Conservation (phyloP, 2,888 invertebrate genomes). For the Cephus rjabovi region DNA sequence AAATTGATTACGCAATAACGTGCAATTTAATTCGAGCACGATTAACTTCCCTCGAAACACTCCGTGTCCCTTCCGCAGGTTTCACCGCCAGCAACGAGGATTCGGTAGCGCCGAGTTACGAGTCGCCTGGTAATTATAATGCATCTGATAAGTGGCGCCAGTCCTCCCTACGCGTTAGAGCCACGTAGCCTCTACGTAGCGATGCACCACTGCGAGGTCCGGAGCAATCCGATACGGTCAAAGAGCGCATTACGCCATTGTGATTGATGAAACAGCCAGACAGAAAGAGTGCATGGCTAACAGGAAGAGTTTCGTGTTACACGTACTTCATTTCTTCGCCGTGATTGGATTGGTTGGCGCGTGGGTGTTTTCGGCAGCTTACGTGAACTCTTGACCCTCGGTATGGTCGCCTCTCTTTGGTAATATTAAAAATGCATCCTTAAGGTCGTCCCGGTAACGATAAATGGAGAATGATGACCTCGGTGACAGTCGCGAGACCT, state of each 20-base stretch:
- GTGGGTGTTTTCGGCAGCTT: conserved; percentile 4
- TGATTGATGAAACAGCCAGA: conserved; percentile 3
- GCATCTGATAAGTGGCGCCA: conserved; percentile 8
- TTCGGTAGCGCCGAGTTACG: conserved; percentile 2
- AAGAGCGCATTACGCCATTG: conserved; percentile 9
- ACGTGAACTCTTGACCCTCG: neutral
- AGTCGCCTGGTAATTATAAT: neutral
- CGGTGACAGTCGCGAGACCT: neutral
- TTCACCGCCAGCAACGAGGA: neutral
- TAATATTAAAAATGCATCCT: neutral
- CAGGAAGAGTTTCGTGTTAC: conserved; percentile 4
- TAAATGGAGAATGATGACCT: neutral
- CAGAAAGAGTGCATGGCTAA: neutral
- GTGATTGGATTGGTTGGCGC: neutral
- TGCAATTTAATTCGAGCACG: neutral
- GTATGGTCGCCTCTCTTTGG: neutral
- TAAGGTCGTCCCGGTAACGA: neutral
- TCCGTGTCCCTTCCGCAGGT: too few relatives aligned
- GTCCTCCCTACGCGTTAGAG: neutral
- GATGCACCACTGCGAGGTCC: neutral
- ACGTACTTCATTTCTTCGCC: neutral
- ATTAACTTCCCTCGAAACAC: neutral
- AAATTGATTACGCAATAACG: neutral
- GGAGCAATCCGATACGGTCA: conserved; percentile 1
- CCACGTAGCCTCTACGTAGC: neutral